A percentile compares a stretch with the other conserved stretches of the same genome.
Conservation (phyloP, 2,888 invertebrate genomes). For the Lasioglossum figueresi region DNA sequence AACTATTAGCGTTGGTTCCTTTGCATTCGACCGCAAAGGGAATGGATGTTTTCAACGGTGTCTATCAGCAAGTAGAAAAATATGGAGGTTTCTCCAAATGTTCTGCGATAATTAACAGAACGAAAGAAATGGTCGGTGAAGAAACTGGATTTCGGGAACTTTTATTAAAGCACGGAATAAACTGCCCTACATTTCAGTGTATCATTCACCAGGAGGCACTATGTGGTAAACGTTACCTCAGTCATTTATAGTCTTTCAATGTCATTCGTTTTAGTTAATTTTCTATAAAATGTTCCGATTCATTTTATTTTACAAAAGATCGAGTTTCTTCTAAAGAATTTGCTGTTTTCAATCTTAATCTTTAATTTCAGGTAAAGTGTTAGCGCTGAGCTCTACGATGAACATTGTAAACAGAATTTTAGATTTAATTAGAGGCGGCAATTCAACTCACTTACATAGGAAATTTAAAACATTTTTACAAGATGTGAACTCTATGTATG, state of each 20-base stretch:
- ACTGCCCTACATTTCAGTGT: neutral
- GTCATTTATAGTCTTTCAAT: neutral
- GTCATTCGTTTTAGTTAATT: neutral
- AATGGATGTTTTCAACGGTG: neutral
- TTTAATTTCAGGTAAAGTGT: neutral
- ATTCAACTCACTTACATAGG: neutral
- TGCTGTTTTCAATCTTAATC: neutral
- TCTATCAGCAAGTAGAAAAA: neutral
- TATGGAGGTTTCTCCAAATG: neutral
- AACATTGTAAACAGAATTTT: neutral
- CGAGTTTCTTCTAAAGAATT: neutral
- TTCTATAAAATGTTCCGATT: neutral
- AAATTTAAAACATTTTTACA: neutral
- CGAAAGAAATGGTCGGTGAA: neutral
- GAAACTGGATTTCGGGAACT: neutral
- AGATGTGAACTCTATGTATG: neutral
- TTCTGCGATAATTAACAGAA: neutral
- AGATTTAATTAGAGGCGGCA: neutral
- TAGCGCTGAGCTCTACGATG: neutral
- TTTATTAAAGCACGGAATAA: neutral
- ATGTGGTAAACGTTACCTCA: neutral
- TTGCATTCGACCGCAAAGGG: slow-evolving; percentile 10
- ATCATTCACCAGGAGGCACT: neutral
- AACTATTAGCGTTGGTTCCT: slow-evolving; percentile 25
- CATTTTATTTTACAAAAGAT: neutral